A percentile compares a stretch with the other conserved stretches of the same genome.
Conservation (phyloP, 2,113 vertebrate species). For the Setophaga petechia region DNA sequence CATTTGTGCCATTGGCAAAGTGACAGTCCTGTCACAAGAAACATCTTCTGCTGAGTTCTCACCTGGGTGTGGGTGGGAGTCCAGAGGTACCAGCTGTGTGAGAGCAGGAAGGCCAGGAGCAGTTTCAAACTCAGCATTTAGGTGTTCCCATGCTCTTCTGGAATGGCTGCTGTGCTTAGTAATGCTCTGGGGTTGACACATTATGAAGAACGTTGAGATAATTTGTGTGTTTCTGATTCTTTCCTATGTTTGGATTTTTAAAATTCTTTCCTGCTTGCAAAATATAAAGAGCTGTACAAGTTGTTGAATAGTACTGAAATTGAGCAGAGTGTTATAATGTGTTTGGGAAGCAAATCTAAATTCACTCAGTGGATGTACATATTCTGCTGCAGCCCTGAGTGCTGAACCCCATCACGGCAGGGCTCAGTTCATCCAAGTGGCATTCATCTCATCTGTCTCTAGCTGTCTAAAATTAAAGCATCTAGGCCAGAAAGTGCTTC, state of each 20-base stretch:
- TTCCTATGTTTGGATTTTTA: background rate
- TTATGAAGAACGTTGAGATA: background rate
- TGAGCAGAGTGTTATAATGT: background rate
- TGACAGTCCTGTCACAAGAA: background rate
- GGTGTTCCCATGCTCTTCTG: background rate
- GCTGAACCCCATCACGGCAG: background rate
- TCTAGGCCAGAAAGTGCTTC: background rate
- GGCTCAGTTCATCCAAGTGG: background rate
- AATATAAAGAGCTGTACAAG: background rate
- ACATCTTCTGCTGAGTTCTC: background rate
- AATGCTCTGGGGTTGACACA: rapidly evolving
- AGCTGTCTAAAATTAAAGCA: background rate
- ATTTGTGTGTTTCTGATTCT: background rate
- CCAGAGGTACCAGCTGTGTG: background rate
- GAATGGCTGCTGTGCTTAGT: background rate
- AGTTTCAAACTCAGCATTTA: background rate
- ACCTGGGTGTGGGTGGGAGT: rapidly evolving
- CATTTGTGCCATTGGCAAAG: background rate
- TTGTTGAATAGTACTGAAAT: background rate
- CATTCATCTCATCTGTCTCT: background rate
- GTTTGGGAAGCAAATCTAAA: background rate
- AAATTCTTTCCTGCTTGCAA: background rate
- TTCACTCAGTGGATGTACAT: background rate
- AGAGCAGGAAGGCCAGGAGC: background rate
- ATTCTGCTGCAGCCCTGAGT: background rate